phyloP scores from a whole-genome alignment of 2,888 invertebrate species.

The Orgyia antiqua region DNA sequence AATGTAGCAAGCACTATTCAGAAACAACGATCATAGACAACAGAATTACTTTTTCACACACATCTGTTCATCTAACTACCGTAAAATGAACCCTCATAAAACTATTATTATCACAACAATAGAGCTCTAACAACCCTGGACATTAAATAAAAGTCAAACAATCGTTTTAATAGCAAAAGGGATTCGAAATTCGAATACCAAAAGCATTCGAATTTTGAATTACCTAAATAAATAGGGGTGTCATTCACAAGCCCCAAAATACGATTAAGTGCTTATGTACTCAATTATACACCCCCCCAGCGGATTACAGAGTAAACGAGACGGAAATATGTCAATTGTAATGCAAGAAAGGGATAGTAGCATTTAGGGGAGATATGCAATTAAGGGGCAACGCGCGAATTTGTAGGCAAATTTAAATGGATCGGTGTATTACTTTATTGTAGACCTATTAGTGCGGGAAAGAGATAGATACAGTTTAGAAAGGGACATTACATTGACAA shows the following conservation, averaged over 20 bases:
- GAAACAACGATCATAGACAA: constrained; percentile 54
- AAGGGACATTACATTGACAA: constrained; percentile 38
- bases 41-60: constrained; percentile 40
- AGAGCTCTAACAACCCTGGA: constrained; percentile 40
- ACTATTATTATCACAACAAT: constrained; percentile 20
- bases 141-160: constrained; percentile 60
- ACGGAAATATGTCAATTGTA: constrained; percentile 23
- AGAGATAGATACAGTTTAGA: constrained; percentile 37
- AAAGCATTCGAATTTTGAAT: too few species aligned
- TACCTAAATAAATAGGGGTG: constrained; percentile 72
- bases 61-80: constrained; percentile 33
- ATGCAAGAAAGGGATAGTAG: constrained; percentile 36
- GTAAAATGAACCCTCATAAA: constrained; percentile 36
- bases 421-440: constrained; percentile 77
- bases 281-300: constrained; percentile 60
- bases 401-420: constrained; percentile 73
- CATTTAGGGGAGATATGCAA: constrained; percentile 63
- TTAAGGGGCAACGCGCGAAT: constrained; percentile 69
- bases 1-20: constrained; percentile 40
- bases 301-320: constrained; percentile 43
- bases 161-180: constrained; percentile 59
- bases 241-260: constrained; percentile 61
- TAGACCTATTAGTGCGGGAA: constrained; percentile 66
- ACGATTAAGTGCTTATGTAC: constrained; percentile 76
- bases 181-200: constrained; percentile 32